Conservation (phyloP, 2,113 vertebrate genomes). For the Mandrillus leucophaeus region DNA sequence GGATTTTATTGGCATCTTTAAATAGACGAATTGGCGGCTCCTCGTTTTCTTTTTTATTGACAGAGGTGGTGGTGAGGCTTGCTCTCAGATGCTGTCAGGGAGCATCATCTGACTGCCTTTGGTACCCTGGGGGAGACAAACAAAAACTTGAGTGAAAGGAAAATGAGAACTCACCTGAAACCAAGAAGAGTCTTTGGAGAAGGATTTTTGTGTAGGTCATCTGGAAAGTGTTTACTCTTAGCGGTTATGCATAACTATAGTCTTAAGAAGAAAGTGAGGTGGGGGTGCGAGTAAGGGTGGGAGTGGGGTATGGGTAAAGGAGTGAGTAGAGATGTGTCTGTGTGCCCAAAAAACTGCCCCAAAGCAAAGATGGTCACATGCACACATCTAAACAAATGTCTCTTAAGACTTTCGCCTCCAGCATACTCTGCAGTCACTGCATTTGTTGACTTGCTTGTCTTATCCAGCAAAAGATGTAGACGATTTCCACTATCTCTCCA, state of each 20-base stretch:
- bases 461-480: background rate
- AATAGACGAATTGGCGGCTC: background rate
- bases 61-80: conserved; percentile 23
- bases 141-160: conserved; percentile 48
- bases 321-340: background rate
- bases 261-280: background rate
- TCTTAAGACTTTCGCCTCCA: background rate
- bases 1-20: conserved; percentile 52
- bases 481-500: background rate
- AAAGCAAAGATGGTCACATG: rapidly evolving
- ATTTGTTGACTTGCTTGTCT: background rate
- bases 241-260: background rate
- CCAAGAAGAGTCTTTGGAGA: conserved; percentile 44
- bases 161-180: conserved; percentile 53
- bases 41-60: background rate
- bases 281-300: too few relatives aligned
- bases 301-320: too few relatives aligned
- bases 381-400: background rate
- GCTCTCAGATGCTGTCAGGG: conserved; percentile 29
- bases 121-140: background rate
- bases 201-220: conserved; percentile 5
- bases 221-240: background rate
- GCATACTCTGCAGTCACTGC: background rate
- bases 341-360: background rate
- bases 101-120: background rate